Base-by-base conservation (phyloP, 1,140 invertebrate species). In the Lordiphosa mommai region DNA sequence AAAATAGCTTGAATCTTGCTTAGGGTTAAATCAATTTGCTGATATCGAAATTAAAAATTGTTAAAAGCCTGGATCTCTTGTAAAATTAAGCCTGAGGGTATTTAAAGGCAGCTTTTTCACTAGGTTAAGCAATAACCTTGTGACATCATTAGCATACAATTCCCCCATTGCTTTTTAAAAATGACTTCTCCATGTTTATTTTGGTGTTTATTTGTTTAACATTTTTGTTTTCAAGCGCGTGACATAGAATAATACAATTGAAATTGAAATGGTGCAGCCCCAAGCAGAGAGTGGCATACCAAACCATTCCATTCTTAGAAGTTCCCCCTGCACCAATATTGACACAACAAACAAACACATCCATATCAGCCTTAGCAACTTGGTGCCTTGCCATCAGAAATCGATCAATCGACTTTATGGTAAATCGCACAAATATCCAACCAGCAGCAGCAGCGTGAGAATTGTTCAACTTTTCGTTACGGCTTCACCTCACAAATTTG, bases 211-310 rank as follows among this genome's bases (percentile, higher is more conserved):
- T 13, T 49, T 65, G 49, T 56, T 66, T 66, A 46, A 55, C 43
- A 52, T 70, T 55, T 66, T 44, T 61, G 56, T 44, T 70, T 51
- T 61, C 59, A 53, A 53, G 61, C 76, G 70, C 71, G 76, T 80
- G 76, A 80, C 76, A 80, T 43, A 55, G 53, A 47, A 58, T 27
- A 69, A 65, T 33, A 34, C 44, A 68, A 66, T 59, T 64, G 47
- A 51, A 68, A 66, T 59, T 64, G 47, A 51, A 66, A 70, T 61
- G 69, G 59, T 48, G 40, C 46, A 60, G 53, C 61, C 41, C 51
- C 46, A 60, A 53, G 49, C 55, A 49, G 36, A 43, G 41, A 61
- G 13, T 52, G n/a, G n/a, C n/a, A n/a, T n/a, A n/a, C n/a, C 14
- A 23, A 50, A n/a, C 8, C 14, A 13, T 14, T 47, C 8, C 13